Base-by-base conservation (phyloP, 2,888 invertebrate species). In the Dendrolimus houi region DNA sequence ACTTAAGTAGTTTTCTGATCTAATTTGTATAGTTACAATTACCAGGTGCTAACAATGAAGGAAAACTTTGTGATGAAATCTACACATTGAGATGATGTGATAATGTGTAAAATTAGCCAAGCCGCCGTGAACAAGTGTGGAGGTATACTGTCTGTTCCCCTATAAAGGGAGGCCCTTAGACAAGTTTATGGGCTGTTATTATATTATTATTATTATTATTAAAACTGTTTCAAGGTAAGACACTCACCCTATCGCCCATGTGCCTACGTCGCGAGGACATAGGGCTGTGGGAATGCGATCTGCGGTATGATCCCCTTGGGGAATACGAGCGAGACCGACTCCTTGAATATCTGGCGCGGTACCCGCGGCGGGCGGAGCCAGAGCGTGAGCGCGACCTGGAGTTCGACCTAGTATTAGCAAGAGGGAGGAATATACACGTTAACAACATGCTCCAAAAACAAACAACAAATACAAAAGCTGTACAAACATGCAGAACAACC, bases 191-290 rank as follows among this genome's bases (percentile, higher is more conserved):
- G 29, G 29, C 65, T 64, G 54, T 56, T 29, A 29, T 29, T 29
- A 29, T 29, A 29, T 29, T 29, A 29, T 29, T 29, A 29, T 29
- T 29, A 29, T 3, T 29, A 29, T 56, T 29, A 29, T 56, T 63
- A 60, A 59, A 58, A 62, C 56, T 60, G 65, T 59, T 66, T 68
- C 47, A 47, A 47, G 9, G 47, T 47, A 47, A 29, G 47, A 47
- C 12, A 47, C 85, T 90, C 87, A 93, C 93, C 83, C 96, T 91
- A 77, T 95, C 96, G 63, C 96, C 95, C 62, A 92, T 88, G 81
- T 96, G 96, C 54, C 96, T 92, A 68, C 95, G 92, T 61, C 96
- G 92, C 65, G 94, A 94, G 52, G 96, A 96, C 95, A 96, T 95
- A 40, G 96, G 96, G 77, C 96, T 96, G 75, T 94, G 93, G 61